phyloP scores from a whole-genome alignment of 2,888 invertebrate genomes.

The Cryptus armator region DNA sequence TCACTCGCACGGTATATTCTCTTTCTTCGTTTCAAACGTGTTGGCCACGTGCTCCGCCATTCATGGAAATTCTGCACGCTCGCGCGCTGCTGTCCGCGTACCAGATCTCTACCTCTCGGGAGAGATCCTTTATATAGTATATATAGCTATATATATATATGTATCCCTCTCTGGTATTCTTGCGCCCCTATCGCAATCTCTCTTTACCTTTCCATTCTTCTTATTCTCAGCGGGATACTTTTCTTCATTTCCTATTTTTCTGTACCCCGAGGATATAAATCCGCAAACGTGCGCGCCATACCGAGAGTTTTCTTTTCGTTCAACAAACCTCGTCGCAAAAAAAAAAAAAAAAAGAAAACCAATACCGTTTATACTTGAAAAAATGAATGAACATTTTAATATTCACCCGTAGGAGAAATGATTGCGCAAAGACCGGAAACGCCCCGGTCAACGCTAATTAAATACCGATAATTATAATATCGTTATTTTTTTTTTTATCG shows the following conservation, averaged over 20 bases:
- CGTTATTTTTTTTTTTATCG: neutral
- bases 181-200: constrained; percentile 47
- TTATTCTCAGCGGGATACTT: constrained; percentile 11
- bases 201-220: constrained; percentile 61
- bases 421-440: constrained; percentile 44
- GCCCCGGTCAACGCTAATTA: constrained; percentile 2
- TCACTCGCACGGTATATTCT: neutral
- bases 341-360: neutral
- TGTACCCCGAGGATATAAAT: neutral
- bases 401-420: neutral
- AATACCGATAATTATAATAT: constrained; percentile 14
- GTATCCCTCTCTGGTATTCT: neutral
- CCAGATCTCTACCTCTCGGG: constrained; percentile 11
- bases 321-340: neutral
- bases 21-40: constrained; percentile 62
- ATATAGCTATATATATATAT: neutral
- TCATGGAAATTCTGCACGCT: constrained; percentile 72
- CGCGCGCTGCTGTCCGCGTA: constrained; percentile 19
- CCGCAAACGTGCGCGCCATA: constrained; percentile 5
- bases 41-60: constrained; percentile 72
- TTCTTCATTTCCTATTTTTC: constrained; percentile 13
- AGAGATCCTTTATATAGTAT: neutral
- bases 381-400: neutral
- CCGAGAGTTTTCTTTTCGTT: neutral
- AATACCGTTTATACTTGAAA: neutral